These are phyloP conservation scores for Eristalinus aeneus DNA, from an alignment of 2,888 invertebrate genomes.

Conservation along the genomic window DNA sequence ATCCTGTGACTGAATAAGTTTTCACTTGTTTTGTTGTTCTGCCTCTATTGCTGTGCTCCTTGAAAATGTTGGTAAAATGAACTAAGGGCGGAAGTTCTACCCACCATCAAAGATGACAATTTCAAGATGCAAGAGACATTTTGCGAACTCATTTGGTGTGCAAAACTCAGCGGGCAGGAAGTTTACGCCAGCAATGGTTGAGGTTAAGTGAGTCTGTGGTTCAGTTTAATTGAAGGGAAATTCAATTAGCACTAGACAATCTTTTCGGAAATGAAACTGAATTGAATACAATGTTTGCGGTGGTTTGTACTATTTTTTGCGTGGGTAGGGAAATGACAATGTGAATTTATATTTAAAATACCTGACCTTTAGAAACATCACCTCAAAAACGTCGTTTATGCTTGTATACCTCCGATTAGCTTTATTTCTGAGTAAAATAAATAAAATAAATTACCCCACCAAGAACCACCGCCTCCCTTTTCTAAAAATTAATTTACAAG, in stretches of 20 bases:
- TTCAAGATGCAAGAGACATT: neutral
- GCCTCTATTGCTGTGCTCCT: neutral
- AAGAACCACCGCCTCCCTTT: neutral
- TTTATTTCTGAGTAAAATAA: too few species aligned
- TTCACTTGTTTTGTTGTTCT: neutral
- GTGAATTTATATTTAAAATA: too few species aligned
- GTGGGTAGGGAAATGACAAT: too few species aligned
- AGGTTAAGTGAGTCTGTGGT: neutral
- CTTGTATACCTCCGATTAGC: too few species aligned
- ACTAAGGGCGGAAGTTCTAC: neutral
- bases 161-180: neutral
- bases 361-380: too few species aligned
- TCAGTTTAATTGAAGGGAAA: neutral
- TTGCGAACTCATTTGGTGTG: neutral
- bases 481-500: neutral
- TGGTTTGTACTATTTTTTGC: too few species aligned
- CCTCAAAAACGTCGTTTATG: too few species aligned
- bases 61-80: neutral
- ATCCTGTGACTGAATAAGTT: conserved; percentile 23
- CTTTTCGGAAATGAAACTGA: neutral
- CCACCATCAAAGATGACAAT: neutral
- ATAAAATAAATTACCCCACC: neutral
- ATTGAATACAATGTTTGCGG: neutral
- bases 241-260: neutral
- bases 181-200: neutral